Conservation (phyloP, 2,888 invertebrate species). For the Rotaria magnacalcarata region DNA sequence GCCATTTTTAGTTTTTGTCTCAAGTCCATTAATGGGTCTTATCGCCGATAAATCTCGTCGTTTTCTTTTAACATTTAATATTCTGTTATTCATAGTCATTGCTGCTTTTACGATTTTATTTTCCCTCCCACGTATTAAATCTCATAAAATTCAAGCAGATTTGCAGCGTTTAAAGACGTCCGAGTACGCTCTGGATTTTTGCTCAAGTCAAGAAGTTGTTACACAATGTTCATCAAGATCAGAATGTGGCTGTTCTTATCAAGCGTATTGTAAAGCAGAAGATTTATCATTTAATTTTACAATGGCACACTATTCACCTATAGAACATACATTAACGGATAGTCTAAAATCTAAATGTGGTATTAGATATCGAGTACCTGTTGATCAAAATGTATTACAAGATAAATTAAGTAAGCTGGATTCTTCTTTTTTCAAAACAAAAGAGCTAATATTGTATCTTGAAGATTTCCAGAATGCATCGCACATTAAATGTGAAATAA, state of each 20-base stretch:
- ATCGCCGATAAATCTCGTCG: neutral
- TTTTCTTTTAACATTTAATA: neutral
- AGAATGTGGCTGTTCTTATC: constrained; percentile 2
- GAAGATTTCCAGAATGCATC: neutral
- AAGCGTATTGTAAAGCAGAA: neutral
- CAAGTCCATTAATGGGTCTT: neutral
- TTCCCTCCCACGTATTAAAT: neutral
- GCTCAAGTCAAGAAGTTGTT: neutral
- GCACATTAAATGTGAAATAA: neutral
- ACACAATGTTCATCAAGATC: constrained; percentile 5
- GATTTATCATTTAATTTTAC: neutral
- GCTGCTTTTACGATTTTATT: neutral
- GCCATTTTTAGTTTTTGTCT: neutral
- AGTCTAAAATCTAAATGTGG: neutral
- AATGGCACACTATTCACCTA: neutral
- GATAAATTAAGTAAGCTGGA: neutral
- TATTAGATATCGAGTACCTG: neutral
- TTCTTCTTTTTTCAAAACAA: neutral
- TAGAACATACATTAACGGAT: neutral
- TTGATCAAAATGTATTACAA: neutral
- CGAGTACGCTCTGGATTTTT: neutral
- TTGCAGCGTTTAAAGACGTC: neutral
- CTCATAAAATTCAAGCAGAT: neutral
- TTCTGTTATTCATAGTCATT: neutral
- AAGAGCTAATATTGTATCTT: neutral